Evolutionary conservation across 1,140 invertebrate species (phyloP).

Genomic region (Drosophila arawakana): DNA sequence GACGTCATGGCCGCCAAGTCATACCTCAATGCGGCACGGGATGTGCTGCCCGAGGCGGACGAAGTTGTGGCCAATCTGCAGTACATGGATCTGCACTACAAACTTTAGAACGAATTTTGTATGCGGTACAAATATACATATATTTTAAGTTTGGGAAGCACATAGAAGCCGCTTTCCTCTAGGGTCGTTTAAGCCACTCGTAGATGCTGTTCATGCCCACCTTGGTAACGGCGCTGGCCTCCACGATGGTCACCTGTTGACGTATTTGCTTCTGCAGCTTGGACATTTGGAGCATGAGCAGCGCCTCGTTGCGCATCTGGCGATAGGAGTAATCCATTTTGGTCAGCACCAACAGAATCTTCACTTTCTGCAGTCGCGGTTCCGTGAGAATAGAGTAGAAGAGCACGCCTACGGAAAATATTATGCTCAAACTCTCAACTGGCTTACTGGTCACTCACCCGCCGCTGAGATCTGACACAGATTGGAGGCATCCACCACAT

Average conservation of each 20-base stretch:
- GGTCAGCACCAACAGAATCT: constrained; percentile 90
- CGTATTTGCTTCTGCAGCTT: constrained; percentile 88
- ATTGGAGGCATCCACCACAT: constrained; percentile 91
- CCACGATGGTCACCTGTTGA: constrained; percentile 88
- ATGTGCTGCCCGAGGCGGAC: constrained; percentile 57
- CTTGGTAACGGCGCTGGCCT: constrained; percentile 89
- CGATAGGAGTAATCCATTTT: constrained; percentile 93
- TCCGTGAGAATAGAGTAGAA: constrained; percentile 90
- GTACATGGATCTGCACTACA: constrained; percentile 79
- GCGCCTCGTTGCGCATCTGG: constrained; percentile 92
- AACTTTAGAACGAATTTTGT: constrained; percentile 50
- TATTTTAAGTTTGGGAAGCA: neutral
- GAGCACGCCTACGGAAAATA: constrained; percentile 85
- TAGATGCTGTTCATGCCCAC: constrained; percentile 88
- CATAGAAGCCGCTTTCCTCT: neutral
- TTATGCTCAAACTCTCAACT: neutral
- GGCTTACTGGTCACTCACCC: constrained; percentile 73
- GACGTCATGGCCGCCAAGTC: constrained; percentile 77
- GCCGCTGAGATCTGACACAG: constrained; percentile 93
- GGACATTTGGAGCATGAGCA: constrained; percentile 90
- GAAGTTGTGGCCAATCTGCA: constrained; percentile 74
- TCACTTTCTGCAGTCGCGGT: constrained; percentile 87
- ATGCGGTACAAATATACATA: neutral
- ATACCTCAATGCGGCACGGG: constrained; percentile 76
- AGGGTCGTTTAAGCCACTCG: constrained; percentile 86